Conservation (phyloP, 2,113 vertebrate genomes). For the Malurus elegans region DNA sequence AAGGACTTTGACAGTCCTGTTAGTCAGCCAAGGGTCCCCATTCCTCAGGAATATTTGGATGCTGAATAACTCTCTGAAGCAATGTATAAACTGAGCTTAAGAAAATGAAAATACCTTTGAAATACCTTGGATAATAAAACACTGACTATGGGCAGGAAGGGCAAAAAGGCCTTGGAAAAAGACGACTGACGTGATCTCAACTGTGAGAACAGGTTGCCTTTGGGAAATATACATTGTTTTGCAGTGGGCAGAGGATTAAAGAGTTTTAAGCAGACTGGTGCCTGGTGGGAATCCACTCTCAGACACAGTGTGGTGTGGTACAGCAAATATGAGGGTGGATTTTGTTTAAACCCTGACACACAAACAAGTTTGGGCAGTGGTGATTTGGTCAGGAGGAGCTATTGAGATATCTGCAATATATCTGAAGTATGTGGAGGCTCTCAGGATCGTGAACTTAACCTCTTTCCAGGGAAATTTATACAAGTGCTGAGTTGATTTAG, state of each 20-base stretch:
- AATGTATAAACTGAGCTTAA: not conserved
- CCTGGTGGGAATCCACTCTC: not conserved
- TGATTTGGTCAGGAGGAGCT: not conserved
- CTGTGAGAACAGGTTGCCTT: fast-evolving
- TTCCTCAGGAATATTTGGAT: not conserved
- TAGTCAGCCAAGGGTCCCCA: fast-evolving
- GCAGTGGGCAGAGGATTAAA: not conserved
- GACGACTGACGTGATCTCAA: fast-evolving
- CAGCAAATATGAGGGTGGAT: not conserved
- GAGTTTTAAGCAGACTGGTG: not conserved
- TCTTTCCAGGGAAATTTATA: not conserved
- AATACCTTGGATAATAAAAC: not conserved
- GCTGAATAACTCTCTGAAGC: not conserved
- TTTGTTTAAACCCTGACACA: not conserved
- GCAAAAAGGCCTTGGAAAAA: not conserved
- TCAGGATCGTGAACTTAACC: not conserved
- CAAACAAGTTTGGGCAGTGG: not conserved
- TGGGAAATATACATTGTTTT: not conserved
- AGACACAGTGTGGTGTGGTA: not conserved
- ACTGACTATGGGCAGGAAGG: not conserved
- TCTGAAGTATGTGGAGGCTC: not conserved
- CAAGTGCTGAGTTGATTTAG: not conserved
- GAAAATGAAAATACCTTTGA: not conserved
- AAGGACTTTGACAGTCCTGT: not conserved
- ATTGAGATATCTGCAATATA: not conserved